Base-by-base conservation (phyloP, 2,797 vertebrate genomes). In the Acanthornis magna region DNA sequence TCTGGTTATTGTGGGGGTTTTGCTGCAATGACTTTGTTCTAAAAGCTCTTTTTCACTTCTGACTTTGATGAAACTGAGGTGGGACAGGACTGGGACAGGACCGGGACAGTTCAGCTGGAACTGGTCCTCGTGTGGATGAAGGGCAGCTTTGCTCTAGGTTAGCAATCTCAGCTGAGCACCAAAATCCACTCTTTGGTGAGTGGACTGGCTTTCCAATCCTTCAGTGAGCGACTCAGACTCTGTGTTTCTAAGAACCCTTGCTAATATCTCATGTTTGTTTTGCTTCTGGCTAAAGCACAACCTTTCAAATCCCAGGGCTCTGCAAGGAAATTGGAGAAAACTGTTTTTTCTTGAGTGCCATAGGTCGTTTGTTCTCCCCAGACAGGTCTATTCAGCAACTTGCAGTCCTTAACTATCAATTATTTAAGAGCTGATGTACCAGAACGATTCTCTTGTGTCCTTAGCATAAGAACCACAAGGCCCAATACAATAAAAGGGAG, bases 341-440 rank as follows among this genome's bases (percentile, higher is more conserved):
- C 53, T 87, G 40, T 3, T 47, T 93, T 82, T 86, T 66, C 79
- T 58, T n/a, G 91, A 81, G 38, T 38, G 47, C 51, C 58, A 47
- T 19, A 93, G 88, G 82, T 95, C 22, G 26, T 91, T 90, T 94
- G 40, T 88, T 89, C 58, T 95, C 88, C 76, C 58, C 51, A 86
- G 76, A 73, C 90, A 81, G 85, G 43, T 70, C 82, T 88, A 34
- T 84, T 90, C 95, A 93, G 88, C 83, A 86, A 61, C 88, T 81
- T 86, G 58, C 42, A 90, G 73, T 88, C 58, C 66, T 95, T 93
- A 93, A 95, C 91, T 88, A 95, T 95, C 94, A 95, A 93, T 96
- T 95, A 92, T 91, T 95, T 88, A 95, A 94, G 70, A 94, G 82
- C 40, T 86, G 91, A 90, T 72, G 67, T 45, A 86, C 70, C 76